phyloP scores from a whole-genome alignment of 1,140 invertebrate species.

The Papilio aristodemus region DNA sequence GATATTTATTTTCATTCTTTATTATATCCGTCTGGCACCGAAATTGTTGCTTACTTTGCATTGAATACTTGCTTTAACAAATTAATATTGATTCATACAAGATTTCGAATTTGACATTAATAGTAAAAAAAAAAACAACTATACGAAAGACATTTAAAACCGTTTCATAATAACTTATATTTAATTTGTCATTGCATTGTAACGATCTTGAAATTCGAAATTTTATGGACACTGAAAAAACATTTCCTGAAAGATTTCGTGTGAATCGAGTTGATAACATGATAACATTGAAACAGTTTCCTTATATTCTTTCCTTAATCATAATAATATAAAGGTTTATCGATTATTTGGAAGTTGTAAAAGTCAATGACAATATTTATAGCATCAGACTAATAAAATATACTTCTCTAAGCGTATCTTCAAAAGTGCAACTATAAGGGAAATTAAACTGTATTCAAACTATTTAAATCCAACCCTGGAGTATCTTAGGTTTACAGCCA shows the following conservation, averaged over 20 bases:
- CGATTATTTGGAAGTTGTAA: neutral
- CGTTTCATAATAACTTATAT: too few relatives aligned
- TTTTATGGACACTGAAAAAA: neutral
- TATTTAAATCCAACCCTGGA: too few relatives aligned
- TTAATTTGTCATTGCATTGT: neutral
- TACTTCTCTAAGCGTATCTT: too few relatives aligned
- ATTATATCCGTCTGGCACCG: slow-evolving; percentile 7
- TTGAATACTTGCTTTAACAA: too few relatives aligned
- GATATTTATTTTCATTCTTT: slow-evolving; percentile 9
- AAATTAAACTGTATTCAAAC: too few relatives aligned
- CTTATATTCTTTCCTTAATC: neutral
- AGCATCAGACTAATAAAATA: neutral
- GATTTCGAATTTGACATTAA: too few relatives aligned
- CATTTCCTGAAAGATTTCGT: slow-evolving; percentile 27
- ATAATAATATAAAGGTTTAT: neutral
- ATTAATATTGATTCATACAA: too few relatives aligned
- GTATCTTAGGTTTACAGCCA: too few relatives aligned
- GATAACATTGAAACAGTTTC: slow-evolving; percentile 4
- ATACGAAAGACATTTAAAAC: too few relatives aligned
- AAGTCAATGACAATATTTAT: neutral
- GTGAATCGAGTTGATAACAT: neutral
- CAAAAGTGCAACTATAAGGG: too few relatives aligned
- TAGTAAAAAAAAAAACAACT: too few relatives aligned
- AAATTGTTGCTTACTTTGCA: too few relatives aligned
- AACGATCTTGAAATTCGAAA: neutral